phyloP scores from a whole-genome alignment of 1,140 invertebrate genomes.

The Plectrocnemia conspersa region DNA sequence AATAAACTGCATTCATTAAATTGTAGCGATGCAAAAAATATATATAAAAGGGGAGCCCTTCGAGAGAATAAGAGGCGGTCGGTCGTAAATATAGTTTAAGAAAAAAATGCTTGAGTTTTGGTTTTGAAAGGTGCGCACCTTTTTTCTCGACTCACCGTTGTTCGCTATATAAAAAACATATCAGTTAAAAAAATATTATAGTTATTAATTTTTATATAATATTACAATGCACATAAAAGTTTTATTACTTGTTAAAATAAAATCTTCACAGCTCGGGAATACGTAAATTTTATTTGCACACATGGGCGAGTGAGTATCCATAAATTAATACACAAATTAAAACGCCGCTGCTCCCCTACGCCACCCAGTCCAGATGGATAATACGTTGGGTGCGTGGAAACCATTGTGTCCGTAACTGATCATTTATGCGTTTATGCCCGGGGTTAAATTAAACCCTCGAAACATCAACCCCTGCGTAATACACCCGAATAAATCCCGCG shows the following conservation, averaged over 20 bases:
- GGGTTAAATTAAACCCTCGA: conserved; percentile 37
- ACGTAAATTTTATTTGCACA: not conserved
- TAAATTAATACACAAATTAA: not conserved
- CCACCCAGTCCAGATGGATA: not conserved
- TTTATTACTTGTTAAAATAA: too few species aligned
- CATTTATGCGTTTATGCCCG: conserved; percentile 36
- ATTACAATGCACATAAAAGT: too few species aligned
- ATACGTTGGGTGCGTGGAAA: conserved; percentile 26
- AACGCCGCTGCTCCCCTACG: conserved; percentile 1
- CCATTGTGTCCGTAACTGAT: conserved; percentile 35
- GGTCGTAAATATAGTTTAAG: conserved; percentile 30
- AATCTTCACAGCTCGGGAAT: not conserved
- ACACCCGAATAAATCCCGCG: conserved; percentile 32
- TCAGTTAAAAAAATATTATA: too few species aligned
- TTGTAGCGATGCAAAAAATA: conserved; percentile 33
- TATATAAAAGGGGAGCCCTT: conserved; percentile 23
- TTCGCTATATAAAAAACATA: too few species aligned
- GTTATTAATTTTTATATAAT: too few species aligned
- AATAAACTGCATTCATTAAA: conserved; percentile 36
- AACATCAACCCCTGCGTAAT: conserved; percentile 33
- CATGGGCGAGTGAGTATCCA: not conserved
- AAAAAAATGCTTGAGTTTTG: conserved; percentile 25
- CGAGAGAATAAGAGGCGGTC: conserved; percentile 25
- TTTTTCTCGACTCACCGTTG: too few species aligned
- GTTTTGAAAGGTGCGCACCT: conserved; percentile 15